These are phyloP conservation scores for Gasterosteus nipponicus DNA, from an alignment of 2,113 vertebrate species.

Conservation along the genomic window DNA sequence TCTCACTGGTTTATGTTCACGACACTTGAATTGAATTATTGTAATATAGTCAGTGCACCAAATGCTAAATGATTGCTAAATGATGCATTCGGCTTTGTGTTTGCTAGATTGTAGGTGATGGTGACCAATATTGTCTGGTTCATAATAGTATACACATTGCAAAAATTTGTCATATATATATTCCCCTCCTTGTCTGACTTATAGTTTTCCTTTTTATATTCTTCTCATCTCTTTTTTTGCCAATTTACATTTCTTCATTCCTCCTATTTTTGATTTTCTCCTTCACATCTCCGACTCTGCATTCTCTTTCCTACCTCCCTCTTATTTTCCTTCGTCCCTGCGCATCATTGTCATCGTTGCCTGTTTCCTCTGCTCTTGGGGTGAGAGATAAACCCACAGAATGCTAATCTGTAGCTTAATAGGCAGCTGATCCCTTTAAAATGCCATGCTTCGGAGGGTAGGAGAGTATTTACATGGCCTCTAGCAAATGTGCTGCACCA, in stretches of 20 bases:
- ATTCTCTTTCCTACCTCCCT: neutral
- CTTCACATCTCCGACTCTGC: neutral
- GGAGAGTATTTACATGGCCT: conserved; percentile 67
- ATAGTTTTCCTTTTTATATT: neutral
- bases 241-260: neutral
- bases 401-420: conserved; percentile 66
- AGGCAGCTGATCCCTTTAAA: conserved; percentile 66
- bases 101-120: too few species aligned
- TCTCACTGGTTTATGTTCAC: too few species aligned
- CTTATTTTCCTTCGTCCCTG: neutral
- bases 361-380: conserved; percentile 25
- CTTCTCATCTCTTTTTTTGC: neutral
- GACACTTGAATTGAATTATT: too few species aligned
- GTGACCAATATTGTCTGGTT: too few species aligned
- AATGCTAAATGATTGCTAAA: too few species aligned
- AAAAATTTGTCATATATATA: too few species aligned
- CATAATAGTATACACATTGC: too few species aligned
- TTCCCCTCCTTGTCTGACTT: too few species aligned
- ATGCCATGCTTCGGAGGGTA: conserved; percentile 41
- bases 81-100: too few species aligned
- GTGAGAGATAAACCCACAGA: conserved; percentile 59
- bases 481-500: conserved; percentile 47
- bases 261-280: neutral
- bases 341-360: neutral
- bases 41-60: too few species aligned